Evolutionary conservation across 1,140 invertebrate species (phyloP).

Genomic region (Dreissena polymorpha): DNA sequence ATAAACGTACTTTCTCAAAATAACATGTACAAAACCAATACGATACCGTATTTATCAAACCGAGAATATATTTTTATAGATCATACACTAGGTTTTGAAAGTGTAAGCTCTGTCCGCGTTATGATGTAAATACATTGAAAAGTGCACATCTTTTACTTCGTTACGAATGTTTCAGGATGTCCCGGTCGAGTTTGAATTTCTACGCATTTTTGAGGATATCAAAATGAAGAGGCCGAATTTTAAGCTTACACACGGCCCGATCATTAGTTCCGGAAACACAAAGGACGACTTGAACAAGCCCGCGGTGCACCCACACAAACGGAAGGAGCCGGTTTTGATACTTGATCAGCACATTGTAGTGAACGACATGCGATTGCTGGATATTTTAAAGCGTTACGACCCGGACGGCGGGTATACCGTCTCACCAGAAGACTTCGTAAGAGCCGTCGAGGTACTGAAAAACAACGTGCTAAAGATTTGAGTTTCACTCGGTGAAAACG

Average conservation of each 20-base stretch:
- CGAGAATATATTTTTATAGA: no score
- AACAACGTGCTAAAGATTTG: no score
- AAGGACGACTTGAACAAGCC: slow-evolving; percentile 74
- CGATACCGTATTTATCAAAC: no score
- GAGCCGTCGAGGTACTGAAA: slow-evolving; percentile 72
- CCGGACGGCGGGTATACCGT: slow-evolving; percentile 64
- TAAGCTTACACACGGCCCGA: slow-evolving; percentile 69
- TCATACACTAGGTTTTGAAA: no score
- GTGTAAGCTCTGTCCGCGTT: no score
- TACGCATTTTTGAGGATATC: slow-evolving; percentile 74
- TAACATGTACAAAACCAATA: no score
- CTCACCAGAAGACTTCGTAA: slow-evolving; percentile 73
- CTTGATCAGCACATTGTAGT: slow-evolving; percentile 76
- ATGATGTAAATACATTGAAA: no score
- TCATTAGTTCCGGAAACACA: slow-evolving; percentile 77
- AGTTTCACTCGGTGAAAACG: no score
- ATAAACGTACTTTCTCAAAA: no score
- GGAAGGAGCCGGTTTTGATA: slow-evolving; percentile 73
- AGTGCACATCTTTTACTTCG: no score
- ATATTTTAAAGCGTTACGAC: slow-evolving; percentile 75
- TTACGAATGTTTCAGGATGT: slow-evolving; percentile 68
- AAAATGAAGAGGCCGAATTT: slow-evolving; percentile 72
- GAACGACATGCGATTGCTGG: slow-evolving; percentile 74
- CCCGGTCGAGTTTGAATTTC: slow-evolving; percentile 78
- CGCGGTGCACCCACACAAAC: slow-evolving; percentile 69